Base-by-base conservation (phyloP, 2,797 vertebrate species). In the Cichlasoma orientale region DNA sequence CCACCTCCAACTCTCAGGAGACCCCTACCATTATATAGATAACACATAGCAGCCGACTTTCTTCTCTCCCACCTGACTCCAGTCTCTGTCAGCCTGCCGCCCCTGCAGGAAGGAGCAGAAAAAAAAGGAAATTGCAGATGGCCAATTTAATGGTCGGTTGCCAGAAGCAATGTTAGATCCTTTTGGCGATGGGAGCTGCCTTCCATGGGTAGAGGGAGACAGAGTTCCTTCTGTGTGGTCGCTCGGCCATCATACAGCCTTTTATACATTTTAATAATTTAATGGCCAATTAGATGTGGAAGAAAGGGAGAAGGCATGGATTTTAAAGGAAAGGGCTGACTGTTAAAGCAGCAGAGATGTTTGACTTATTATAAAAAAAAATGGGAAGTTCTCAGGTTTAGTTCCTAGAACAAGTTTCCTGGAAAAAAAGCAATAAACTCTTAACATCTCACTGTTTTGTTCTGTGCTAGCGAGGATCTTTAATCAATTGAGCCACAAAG, bases 141-240 rank as follows among this genome's bases (percentile, higher is more conserved):
- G 89, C 79, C 89, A 88, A 91, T 93, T 93, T 92, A 92, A 91
- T 75, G 73, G 79, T 87, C 44, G 36, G 85, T 73, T 91, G 90
- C 87, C 80, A 84, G 76, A 74, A 83, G 90, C 85, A 14, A 44
- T 70, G 87, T 86, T 77, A 76, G 88, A 89, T 90, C 83, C 59
- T 85, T 13, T 72, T 25, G 23, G 36, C 23, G 76, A 85, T 83
- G 81, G 72, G 61, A 83, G 81, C 84, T 41, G 73, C 79, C 72
- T 63, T 91, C 61, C 70, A 19, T 41, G 61, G 57, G 66, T 77
- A 52, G 59, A 56, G 23, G 12, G 70, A 78, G 66, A 68, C 23
- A 7, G 70, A 72, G 77, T 74, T 82, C 82, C 70, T 82, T 78
- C 84, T 81, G 82, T 69, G 11, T 61, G 36, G 75, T 56, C 56